Conservation (phyloP, 1,140 invertebrate genomes). For the Danaus melanippus region DNA sequence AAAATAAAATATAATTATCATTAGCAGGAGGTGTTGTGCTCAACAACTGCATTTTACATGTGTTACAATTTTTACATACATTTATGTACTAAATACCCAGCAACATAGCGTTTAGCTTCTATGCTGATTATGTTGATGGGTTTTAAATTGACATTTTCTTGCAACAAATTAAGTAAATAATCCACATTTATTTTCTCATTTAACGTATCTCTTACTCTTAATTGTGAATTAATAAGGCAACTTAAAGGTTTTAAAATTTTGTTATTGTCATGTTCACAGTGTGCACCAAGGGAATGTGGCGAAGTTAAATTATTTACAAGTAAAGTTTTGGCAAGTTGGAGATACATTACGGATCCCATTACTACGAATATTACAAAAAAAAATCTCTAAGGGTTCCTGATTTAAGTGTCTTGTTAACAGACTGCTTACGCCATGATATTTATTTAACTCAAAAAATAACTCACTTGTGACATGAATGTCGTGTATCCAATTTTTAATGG, state of each 20-base stretch:
- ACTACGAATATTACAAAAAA: conserved; percentile 24
- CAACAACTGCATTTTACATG: conserved; percentile 5
- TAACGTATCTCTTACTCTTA: conserved; percentile 4
- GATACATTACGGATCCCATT: conserved; percentile 17
- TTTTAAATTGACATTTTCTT: conserved; percentile 6
- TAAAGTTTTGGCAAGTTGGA: conserved; percentile 13
- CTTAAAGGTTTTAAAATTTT: conserved; percentile 8
- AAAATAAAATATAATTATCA: conserved; percentile 9
- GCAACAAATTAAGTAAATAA: conserved; percentile 10
- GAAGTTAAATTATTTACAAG: conserved; percentile 24
- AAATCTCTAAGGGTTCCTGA: conserved; percentile 28
- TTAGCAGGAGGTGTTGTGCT: conserved; percentile 11
- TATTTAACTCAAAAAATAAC: conserved; percentile 4
- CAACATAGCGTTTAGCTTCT: conserved; percentile 5
- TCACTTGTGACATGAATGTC: too few species aligned
- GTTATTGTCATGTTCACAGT: conserved; percentile 20
- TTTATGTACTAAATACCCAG: conserved; percentile 9
- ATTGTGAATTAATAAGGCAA: background rate
- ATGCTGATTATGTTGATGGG: conserved; percentile 3
- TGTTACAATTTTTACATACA: conserved; percentile 8
- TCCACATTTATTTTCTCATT: conserved; percentile 10
- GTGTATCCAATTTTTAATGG: too few species aligned
- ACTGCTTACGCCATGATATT: conserved; percentile 5
- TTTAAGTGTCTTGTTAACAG: conserved; percentile 22
- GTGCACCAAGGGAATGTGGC: conserved; percentile 15